Conservation (phyloP, 2,113 vertebrate species). For the Nycticryphes semicollaris region DNA sequence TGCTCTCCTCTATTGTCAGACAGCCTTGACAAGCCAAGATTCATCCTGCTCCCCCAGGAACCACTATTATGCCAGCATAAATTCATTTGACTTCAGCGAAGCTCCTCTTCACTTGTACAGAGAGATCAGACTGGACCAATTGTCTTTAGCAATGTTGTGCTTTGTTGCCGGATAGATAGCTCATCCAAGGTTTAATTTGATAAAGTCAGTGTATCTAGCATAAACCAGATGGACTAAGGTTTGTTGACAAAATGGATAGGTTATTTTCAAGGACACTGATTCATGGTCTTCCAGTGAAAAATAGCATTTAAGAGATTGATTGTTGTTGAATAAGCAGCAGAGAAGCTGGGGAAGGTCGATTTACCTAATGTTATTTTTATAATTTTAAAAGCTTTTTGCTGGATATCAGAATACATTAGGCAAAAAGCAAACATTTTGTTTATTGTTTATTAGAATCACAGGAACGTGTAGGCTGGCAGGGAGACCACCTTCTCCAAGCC, state of each 20-base stretch:
- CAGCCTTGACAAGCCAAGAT: background rate
- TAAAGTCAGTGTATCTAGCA: background rate
- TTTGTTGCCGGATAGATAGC: constrained; percentile 6
- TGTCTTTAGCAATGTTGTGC: constrained; percentile 18
- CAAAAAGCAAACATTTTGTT: background rate
- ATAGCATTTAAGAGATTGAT: background rate
- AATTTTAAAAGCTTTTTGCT: background rate
- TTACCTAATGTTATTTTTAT: background rate
- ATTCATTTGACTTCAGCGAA: constrained; percentile 1
- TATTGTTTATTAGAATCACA: background rate
- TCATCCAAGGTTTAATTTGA: constrained; percentile 20
- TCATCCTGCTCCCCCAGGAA: background rate
- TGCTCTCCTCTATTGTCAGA: background rate
- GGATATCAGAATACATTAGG: background rate
- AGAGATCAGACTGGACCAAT: background rate
- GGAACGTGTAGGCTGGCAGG: background rate
- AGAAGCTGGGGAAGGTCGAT: background rate
- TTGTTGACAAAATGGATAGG: background rate
- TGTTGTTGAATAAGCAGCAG: background rate
- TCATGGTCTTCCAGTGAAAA: background rate
- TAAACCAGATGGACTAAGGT: background rate
- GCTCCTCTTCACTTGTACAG: background rate
- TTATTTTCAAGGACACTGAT: constrained; percentile 33
- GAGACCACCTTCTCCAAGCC: background rate
- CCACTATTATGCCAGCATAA: background rate